Evolutionary conservation across 2,888 invertebrate species (phyloP), one percentile per base, ranked within the genome.

Genomic region (Orchesella flavescens): DNA sequence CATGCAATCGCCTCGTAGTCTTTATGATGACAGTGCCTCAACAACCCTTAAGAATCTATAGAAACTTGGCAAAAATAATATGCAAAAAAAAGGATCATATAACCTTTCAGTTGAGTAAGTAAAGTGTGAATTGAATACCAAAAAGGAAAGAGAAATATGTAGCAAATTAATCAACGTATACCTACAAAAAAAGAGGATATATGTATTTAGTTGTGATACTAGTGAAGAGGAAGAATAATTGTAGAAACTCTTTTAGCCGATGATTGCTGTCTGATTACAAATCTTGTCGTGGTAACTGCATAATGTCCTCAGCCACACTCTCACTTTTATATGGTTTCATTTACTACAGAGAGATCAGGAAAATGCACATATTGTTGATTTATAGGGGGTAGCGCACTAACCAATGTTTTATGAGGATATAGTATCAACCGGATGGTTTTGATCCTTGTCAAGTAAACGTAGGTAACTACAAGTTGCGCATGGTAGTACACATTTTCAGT

Each of bases 301-400:
- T 61, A 65, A 59, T 74, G 74, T 74, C 74, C 74, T 44, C 74
- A 46, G 19, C 59, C 43, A 66, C 43, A 81, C 81, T 81, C 81
- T 81, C 81, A 75, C 81, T 81, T 81, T 81, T 81, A 81, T 81
- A 75, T 74, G n/a, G 34, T 61, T 68, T 68, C 68, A 53, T 81
- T 81, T 68, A 34, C 49, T 12, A 57, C 69, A 61, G 57, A 66
- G 55, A 71, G 57, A 79, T 46, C n/a, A 63, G 71, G 63, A 59
- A 43, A 44, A 43, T 49, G 63, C n/a, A 59, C 23, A 24, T n/a
- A 63, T 34, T 34, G 34, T 34, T 61, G 61, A 61, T 49, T 46
- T 21, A 23, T 55, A 53, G 46, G 19, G 24, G 21, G 55, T 34
- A 24, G 57, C 53, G 24, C 9, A 13, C 57, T 44, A 61, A 73